Evolutionary conservation across 2,888 invertebrate species (phyloP).

Genomic region (Elegia similella): DNA sequence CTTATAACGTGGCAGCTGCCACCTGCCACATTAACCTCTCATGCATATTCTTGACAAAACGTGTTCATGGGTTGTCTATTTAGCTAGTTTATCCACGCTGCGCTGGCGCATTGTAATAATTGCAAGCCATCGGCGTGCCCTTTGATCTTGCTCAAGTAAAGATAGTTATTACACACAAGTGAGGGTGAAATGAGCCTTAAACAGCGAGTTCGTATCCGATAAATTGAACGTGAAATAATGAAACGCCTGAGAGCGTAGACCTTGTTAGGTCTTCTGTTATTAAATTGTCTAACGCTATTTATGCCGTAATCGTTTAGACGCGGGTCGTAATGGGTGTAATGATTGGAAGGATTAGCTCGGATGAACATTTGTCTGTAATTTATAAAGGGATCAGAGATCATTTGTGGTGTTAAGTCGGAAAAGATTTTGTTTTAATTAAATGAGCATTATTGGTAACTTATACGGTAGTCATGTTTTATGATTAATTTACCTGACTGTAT

Average conservation of each 20-base stretch:
- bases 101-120: slow-evolving; percentile 68
- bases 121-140: slow-evolving; percentile 74
- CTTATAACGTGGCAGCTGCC: neutral
- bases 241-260: slow-evolving; percentile 52
- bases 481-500: no score
- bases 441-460: no score
- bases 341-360: slow-evolving; percentile 8
- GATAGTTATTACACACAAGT: slow-evolving; percentile 75
- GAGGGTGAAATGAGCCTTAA: slow-evolving; percentile 76
- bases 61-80: slow-evolving; percentile 1
- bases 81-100: slow-evolving; percentile 28
- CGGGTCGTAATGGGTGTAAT: slow-evolving; percentile 13
- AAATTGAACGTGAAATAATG: slow-evolving; percentile 73
- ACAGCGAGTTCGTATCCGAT: slow-evolving; percentile 66
- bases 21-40: neutral
- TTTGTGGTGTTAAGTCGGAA: neutral
- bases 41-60: neutral
- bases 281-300: slow-evolving; percentile 51
- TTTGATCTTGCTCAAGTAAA: slow-evolving; percentile 73
- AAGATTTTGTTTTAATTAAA: no score
- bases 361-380: slow-evolving; percentile 13
- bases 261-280: slow-evolving; percentile 55
- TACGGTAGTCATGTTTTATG: no score
- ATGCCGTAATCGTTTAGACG: slow-evolving; percentile 35
- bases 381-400: slow-evolving; percentile 8